Base-by-base conservation (phyloP, 1,140 invertebrate species). In the Gonatopus flavifemur region DNA sequence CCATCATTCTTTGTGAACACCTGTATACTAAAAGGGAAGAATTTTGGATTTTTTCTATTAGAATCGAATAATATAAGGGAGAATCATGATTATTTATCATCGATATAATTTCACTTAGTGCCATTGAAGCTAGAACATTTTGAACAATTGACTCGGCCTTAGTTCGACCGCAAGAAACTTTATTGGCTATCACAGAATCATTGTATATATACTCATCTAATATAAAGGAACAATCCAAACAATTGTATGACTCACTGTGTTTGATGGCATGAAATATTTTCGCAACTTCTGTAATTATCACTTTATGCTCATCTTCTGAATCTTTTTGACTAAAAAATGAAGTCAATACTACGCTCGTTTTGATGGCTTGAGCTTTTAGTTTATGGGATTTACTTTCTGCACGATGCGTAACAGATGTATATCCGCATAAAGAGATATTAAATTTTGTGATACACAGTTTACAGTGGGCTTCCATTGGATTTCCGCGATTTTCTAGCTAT, bases 21-120 rank as follows among this genome's bases (percentile, higher is more conserved):
- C 12, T 44, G 47, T 8, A 45, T 40, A 15, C 36, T 31, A n/a
- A 52, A 10, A 10, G 55, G 49, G 49, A 52, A 57, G 18, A 57
- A 36, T 44, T 57, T 57, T 12, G 35, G 9, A 51, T 48, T 57
- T 33, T 50, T 45, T 39, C 19, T 57, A 16, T 57, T 52, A 2
- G 46, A 43, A 57, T 33, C n/a, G 49, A 57, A 35, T 52, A 57
- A 36, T 38, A 43, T 22, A 10, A 35, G 33, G 15, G 20, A 3
- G 32, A 15, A 19, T 44, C 18, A 18, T 52, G 33, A n/a, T 46
- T 35, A 25, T 46, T 15, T 7, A 46, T 5, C 6, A 46, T 35
- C 9, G 3, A 10, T 37, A n/a, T n/a, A n/a, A n/a, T n/a, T n/a
- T n/a, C n/a, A n/a, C 28, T 21, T 16, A 40, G 25, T 18, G 38